These are phyloP conservation scores for Dromiciops gliroides DNA, from an alignment of 2,113 vertebrate genomes.

Conservation along the genomic window DNA sequence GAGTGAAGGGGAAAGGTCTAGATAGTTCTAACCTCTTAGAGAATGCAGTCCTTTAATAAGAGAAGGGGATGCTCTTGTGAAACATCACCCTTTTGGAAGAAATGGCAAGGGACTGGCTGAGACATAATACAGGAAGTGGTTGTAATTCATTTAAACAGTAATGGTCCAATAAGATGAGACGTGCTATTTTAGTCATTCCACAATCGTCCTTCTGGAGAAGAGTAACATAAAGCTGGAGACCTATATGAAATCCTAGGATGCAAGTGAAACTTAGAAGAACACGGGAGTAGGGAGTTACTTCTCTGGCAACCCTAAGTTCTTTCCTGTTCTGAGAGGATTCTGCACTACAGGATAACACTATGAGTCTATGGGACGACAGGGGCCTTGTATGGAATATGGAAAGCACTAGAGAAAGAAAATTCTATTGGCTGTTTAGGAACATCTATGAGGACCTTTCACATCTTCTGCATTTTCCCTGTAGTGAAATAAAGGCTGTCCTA, in stretches of 20 bases:
- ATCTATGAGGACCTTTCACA: not conserved
- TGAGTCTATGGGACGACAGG: not conserved
- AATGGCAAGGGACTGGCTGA: not conserved
- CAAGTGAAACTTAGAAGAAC: not conserved
- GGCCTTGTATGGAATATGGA: not conserved
- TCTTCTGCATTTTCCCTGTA: not conserved
- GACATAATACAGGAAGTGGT: not conserved
- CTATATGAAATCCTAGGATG: not conserved
- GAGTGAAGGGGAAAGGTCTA: not conserved
- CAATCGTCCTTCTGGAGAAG: not conserved
- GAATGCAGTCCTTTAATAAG: not conserved
- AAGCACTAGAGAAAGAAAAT: not conserved
- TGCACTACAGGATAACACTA: not conserved
- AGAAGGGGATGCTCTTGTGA: not conserved
- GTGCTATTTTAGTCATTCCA: not conserved
- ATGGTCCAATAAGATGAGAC: not conserved
- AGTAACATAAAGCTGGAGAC: not conserved
- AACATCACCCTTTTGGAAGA: not conserved
- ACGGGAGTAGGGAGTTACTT: not conserved
- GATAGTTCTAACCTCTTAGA: not conserved
- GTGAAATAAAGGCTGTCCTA: not conserved
- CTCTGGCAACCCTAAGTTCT: not conserved
- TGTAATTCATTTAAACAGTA: not conserved
- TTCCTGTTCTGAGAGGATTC: not conserved
- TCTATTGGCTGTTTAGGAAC: not conserved